Evolutionary conservation across 2,888 invertebrate species (phyloP).

Genomic region (Peribatodes rhomboidaria): DNA sequence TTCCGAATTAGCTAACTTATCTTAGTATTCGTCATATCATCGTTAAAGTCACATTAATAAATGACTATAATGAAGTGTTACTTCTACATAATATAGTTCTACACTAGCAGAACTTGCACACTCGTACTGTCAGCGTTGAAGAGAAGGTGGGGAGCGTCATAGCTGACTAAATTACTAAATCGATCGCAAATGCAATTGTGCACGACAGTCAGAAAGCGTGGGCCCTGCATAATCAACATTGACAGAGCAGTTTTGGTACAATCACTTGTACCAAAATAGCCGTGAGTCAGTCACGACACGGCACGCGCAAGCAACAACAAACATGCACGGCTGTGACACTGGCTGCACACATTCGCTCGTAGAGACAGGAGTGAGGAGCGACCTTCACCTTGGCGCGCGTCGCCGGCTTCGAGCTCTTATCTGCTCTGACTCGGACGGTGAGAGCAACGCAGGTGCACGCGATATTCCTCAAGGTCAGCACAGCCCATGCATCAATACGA

Average conservation of each 20-base stretch:
- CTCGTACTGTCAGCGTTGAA: too few relatives aligned
- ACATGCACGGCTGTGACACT: neutral
- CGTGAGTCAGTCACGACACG: slow-evolving; percentile 28
- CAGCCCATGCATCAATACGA: neutral
- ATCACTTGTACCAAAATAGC: slow-evolving; percentile 24
- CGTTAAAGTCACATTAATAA: too few relatives aligned
- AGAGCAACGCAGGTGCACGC: slow-evolving; percentile 1
- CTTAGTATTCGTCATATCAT: too few relatives aligned
- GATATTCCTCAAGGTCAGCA: neutral
- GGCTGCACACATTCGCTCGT: slow-evolving; percentile 15
- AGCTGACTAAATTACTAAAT: too few relatives aligned
- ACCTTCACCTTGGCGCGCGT: too few relatives aligned
- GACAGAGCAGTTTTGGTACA: too few relatives aligned
- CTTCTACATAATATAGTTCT: too few relatives aligned
- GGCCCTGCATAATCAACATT: slow-evolving; percentile 11
- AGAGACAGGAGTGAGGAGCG: slow-evolving; percentile 14
- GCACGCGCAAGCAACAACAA: slow-evolving; percentile 19
- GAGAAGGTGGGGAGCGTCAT: too few relatives aligned
- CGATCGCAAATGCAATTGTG: neutral
- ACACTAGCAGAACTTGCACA: too few relatives aligned
- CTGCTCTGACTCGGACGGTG: neutral
- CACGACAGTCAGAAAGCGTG: neutral
- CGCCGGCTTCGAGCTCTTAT: slow-evolving; percentile 15
- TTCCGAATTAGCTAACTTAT: too few relatives aligned
- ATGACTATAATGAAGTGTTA: too few relatives aligned